Conservation (phyloP, 1,140 invertebrate genomes). For the Rhyzopertha dominica region DNA sequence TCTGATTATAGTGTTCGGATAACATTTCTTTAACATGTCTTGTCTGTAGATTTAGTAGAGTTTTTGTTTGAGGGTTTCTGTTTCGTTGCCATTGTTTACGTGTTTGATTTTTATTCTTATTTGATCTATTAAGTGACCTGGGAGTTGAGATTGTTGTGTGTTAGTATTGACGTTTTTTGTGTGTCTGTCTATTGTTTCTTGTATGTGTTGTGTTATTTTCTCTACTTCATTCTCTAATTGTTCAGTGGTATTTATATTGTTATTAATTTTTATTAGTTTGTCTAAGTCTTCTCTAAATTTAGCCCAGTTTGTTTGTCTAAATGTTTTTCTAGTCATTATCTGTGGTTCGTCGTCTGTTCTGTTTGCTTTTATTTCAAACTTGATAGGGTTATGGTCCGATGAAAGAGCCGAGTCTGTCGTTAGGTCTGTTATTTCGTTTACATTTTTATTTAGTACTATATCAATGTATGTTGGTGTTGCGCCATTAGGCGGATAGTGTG, state of each 20-base stretch:
- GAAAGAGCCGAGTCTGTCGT: neutral
- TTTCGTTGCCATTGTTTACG: conserved; percentile 8
- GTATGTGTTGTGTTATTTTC: conserved; percentile 2
- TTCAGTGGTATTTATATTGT: conserved; percentile 4
- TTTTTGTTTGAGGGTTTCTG: neutral
- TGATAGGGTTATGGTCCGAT: conserved; percentile 14
- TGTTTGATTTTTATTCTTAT: conserved; percentile 10
- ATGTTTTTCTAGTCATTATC: conserved; percentile 8
- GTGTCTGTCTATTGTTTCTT: neutral
- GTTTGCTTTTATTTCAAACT: too few species aligned
- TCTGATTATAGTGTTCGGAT: too few species aligned
- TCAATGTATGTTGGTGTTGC: conserved; percentile 13
- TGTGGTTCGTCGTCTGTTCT: neutral
- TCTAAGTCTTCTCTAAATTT: conserved; percentile 9
- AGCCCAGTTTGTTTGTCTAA: conserved; percentile 12
- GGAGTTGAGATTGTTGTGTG: neutral
- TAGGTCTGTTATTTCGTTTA: neutral
- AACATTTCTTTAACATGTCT: too few species aligned
- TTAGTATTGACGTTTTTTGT: conserved; percentile 1
- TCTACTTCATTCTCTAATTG: conserved; percentile 2
- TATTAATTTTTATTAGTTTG: neutral
- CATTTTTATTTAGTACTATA: conserved; percentile 13
- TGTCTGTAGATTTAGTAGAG: too few species aligned
- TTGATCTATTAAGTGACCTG: neutral
- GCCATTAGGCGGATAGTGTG: conserved; percentile 13